phyloP scores from a whole-genome alignment of 2,888 invertebrate species.

The Herminia tarsipennalis region DNA sequence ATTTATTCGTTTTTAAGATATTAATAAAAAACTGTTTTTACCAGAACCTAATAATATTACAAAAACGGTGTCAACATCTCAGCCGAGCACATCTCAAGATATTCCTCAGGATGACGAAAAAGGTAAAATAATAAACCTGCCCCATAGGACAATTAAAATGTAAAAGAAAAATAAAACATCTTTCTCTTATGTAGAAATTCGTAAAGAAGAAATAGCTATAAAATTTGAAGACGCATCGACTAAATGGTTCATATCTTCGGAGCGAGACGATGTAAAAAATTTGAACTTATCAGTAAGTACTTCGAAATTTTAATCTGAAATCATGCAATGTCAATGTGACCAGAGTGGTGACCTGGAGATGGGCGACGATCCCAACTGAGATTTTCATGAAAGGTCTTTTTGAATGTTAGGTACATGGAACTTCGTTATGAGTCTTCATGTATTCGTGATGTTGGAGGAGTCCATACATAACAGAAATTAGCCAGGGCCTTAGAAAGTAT shows the following conservation, averaged over 20 bases:
- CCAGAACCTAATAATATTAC: too few species aligned
- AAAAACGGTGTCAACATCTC: too few species aligned
- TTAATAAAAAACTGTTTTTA: not conserved
- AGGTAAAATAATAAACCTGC: constrained; percentile 7
- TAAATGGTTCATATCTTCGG: constrained; percentile 77
- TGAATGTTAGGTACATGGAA: too few species aligned
- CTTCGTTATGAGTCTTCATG: too few species aligned
- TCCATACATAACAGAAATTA: too few species aligned
- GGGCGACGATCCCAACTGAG: too few species aligned
- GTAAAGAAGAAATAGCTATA: constrained; percentile 54
- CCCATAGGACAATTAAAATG: not conserved
- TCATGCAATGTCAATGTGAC: too few species aligned
- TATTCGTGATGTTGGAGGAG: too few species aligned
- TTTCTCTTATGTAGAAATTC: constrained; percentile 9
- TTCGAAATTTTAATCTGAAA: not conserved
- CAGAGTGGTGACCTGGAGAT: too few species aligned
- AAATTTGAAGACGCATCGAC: constrained; percentile 76
- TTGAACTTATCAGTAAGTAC: constrained; percentile 71
- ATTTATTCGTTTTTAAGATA: not conserved
- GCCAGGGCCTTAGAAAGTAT: too few species aligned
- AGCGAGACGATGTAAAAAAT: constrained; percentile 73
- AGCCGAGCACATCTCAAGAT: constrained; percentile 57
- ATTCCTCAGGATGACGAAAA: not conserved
- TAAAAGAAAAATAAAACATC: not conserved
- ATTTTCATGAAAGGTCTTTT: too few species aligned